Percentiles rank a stretch among this genome's conserved stretches.
These are phyloP conservation scores for Sialis lutaria DNA, from an alignment of 2,888 invertebrate genomes.

Conservation along the genomic window DNA sequence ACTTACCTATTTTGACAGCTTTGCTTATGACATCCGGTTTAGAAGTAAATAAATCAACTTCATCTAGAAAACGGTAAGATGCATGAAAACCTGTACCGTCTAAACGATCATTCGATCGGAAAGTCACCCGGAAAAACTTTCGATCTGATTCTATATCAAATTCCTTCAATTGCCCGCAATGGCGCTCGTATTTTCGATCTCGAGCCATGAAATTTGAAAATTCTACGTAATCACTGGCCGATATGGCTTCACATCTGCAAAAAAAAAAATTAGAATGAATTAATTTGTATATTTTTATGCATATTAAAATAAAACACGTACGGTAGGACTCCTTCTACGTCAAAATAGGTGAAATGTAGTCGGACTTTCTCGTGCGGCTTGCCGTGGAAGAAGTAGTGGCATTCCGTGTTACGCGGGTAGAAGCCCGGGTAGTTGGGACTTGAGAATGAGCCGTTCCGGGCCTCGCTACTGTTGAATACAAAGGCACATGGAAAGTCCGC, in stretches of 20 bases:
- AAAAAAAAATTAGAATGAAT: constrained; percentile 3
- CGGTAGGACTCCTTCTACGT: constrained; percentile 89
- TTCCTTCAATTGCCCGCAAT: constrained; percentile 72
- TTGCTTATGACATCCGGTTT: constrained; percentile 20
- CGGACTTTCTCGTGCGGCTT: constrained; percentile 59
- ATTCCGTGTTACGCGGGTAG: constrained; percentile 78
- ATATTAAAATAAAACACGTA: constrained; percentile 51
- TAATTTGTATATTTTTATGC: too few species aligned
- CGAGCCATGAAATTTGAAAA: constrained; percentile 87
- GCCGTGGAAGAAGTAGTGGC: constrained; percentile 83
- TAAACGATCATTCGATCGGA: constrained; percentile 82
- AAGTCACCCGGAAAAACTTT: constrained; percentile 87
- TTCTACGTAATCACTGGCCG: constrained; percentile 90
- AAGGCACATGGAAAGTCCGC: constrained; percentile 71
- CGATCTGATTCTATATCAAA: constrained; percentile 75
- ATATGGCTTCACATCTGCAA: constrained; percentile 71
- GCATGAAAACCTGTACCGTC: constrained; percentile 92
- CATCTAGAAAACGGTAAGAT: constrained; percentile 68
- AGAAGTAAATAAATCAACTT: constrained; percentile 38
- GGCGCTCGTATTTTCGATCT: constrained; percentile 75
- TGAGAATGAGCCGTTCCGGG: constrained; percentile 62
- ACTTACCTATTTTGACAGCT: constrained; percentile 10
- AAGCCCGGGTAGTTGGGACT: constrained; percentile 84
- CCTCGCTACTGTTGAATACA: constrained; percentile 67
- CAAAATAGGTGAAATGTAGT: constrained; percentile 77